phyloP scores from a whole-genome alignment of 2,888 invertebrate species.

The Heterodera filipjevi region DNA sequence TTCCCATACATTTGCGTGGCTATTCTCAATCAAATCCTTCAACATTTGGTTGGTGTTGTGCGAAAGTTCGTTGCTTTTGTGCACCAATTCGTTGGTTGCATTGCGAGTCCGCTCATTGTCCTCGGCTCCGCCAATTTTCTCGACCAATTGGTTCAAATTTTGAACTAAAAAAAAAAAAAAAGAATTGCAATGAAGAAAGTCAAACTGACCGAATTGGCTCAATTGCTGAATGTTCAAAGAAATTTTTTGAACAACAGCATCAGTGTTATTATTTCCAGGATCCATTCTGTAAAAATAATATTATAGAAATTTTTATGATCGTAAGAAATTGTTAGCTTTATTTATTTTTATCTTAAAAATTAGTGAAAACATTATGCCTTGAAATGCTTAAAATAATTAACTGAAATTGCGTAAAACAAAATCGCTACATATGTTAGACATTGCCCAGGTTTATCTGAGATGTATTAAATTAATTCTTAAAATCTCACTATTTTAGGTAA shows the following conservation, averaged over 20 bases:
- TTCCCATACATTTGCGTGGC: conserved; percentile 49
- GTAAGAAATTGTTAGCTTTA: background rate
- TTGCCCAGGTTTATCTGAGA: no score
- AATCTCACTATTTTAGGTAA: background rate
- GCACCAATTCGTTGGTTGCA: conserved; percentile 40
- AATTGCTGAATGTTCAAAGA: conserved; percentile 37
- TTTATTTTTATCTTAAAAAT: no score
- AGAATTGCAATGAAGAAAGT: background rate
- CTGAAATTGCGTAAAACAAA: no score
- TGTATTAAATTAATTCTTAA: background rate
- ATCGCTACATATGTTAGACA: no score
- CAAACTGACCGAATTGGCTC: conserved; percentile 42
- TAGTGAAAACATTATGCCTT: no score
- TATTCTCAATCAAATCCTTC: conserved; percentile 52
- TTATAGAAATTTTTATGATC: background rate
- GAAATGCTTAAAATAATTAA: no score
- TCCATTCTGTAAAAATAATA: conserved; percentile 5
- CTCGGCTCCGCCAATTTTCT: conserved; percentile 46
- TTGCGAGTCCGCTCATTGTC: conserved; percentile 40
- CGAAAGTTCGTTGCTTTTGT: conserved; percentile 52
- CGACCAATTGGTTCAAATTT: conserved; percentile 43
- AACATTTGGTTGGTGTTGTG: conserved; percentile 55
- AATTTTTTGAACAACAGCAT: background rate
- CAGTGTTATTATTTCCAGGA: background rate
- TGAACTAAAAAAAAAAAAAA: conserved; percentile 43